phyloP scores from a whole-genome alignment of 2,797 vertebrate species.

The Crypturellus tataupa region DNA sequence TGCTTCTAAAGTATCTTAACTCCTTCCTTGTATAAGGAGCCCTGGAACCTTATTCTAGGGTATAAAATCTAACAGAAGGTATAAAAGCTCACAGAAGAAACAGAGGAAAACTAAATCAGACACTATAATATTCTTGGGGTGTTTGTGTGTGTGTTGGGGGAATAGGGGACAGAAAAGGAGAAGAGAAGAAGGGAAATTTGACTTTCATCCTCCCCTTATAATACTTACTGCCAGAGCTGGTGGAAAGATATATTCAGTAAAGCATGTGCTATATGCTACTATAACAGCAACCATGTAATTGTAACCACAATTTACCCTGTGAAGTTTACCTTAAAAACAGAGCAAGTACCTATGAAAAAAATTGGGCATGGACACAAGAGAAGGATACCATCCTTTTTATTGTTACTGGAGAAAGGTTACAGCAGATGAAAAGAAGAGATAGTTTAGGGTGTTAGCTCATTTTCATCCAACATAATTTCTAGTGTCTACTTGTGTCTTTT shows the following conservation, averaged over 20 bases:
- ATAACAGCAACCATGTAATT: accelerated
- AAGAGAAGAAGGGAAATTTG: not conserved
- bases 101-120: not conserved
- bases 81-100: not conserved
- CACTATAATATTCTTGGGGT: not conserved
- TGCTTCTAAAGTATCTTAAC: not conserved
- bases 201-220: not conserved
- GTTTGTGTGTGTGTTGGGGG: not conserved
- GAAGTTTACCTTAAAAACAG: not conserved
- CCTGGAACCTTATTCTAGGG: not conserved
- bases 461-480: not conserved
- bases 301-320: not conserved
- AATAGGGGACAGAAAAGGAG: not conserved
- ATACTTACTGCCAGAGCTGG: not conserved
- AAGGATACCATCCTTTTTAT: not conserved
- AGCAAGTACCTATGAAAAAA: not conserved
- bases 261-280: not conserved
- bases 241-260: not conserved
- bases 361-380: accelerated
- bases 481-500: not conserved
- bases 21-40: not conserved
- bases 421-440: not conserved
- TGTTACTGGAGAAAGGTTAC: not conserved
- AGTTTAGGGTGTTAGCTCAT: not conserved
- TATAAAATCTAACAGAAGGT: not conserved